A percentile compares a stretch with the other conserved stretches of the same genome.
phyloP scores from a whole-genome alignment of 1,140 invertebrate species.

The Cotesia chilonis region DNA sequence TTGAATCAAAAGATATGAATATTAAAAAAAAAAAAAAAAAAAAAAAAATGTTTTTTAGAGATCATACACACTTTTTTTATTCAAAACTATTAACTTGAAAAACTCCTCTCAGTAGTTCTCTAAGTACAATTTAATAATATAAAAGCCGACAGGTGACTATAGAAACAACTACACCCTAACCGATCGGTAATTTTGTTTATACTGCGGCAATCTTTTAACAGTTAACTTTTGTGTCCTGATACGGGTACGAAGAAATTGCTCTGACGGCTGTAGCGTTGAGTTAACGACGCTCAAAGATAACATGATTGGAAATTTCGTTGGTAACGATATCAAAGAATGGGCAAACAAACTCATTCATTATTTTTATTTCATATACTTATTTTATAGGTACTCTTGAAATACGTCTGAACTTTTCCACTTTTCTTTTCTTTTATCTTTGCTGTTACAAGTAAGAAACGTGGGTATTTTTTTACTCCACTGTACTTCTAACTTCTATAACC shows the following conservation, averaged over 20 bases:
- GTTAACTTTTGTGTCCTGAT: conserved; percentile 50
- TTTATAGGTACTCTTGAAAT: neutral
- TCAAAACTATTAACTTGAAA: too few relatives aligned
- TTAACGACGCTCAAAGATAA: conserved; percentile 40
- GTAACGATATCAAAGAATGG: conserved; percentile 1
- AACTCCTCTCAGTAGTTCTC: too few relatives aligned
- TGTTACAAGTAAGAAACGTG: conserved; percentile 18
- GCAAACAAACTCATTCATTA: neutral
- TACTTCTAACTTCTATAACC: conserved; percentile 31
- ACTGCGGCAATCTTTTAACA: conserved; percentile 51
- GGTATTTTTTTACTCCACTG: conserved; percentile 18
- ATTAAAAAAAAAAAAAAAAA: too few relatives aligned
- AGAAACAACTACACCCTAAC: conserved; percentile 18
- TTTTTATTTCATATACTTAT: neutral
- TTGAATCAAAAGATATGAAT: too few relatives aligned
- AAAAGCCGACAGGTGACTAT: neutral
- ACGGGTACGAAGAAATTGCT: conserved; percentile 50
- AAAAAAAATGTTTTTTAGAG: too few relatives aligned
- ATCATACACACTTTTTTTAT: too few relatives aligned
- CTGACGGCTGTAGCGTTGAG: conserved; percentile 52
- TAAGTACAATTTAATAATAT: neutral
- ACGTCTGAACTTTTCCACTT: neutral
- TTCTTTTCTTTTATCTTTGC: neutral
- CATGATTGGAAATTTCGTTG: conserved; percentile 8
- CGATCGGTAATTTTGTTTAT: conserved; percentile 48